Percentiles rank a stretch among this genome's conserved stretches.
Evolutionary conservation across 2,888 invertebrate genomes (phyloP).

Genomic region (Pandemis heparana): DNA sequence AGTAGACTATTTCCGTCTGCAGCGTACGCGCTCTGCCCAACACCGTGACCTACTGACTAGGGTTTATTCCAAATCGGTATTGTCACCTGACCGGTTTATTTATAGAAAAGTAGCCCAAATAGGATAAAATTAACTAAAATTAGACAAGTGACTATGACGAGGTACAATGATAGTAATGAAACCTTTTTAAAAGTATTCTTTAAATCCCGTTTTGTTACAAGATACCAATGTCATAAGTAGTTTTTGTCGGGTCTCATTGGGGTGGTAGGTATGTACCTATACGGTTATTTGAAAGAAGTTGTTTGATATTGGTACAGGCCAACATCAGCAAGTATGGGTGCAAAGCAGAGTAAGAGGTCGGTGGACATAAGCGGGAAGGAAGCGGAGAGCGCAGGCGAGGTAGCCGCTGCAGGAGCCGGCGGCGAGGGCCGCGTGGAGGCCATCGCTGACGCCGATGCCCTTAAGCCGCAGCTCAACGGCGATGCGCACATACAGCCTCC

Average conservation of each 20-base stretch:
- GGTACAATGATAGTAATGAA: too few relatives aligned
- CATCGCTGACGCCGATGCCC: constrained; percentile 90
- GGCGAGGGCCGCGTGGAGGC: constrained; percentile 90
- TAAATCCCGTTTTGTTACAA: too few relatives aligned
- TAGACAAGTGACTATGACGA: too few relatives aligned
- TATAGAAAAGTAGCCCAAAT: constrained; percentile 48
- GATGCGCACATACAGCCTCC: constrained; percentile 88
- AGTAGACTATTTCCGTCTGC: constrained; percentile 65
- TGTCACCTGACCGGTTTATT: constrained; percentile 61
- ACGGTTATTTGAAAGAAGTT: background rate
- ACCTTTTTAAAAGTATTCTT: too few relatives aligned
- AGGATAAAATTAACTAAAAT: too few relatives aligned
- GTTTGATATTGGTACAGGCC: constrained; percentile 50
- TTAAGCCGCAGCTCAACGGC: constrained; percentile 91
- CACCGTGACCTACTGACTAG: constrained; percentile 77
- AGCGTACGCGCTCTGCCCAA: constrained; percentile 54
- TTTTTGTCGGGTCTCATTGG: background rate
- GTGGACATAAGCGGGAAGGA: constrained; percentile 93
- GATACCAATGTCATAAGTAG: too few relatives aligned
- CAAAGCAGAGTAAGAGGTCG: constrained; percentile 94
- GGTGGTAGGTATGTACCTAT: background rate
- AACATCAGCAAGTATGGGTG: constrained; percentile 88
- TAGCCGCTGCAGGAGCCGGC: constrained; percentile 85
- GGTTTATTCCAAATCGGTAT: constrained; percentile 68
- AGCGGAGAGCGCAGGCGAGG: constrained; percentile 85